A percentile compares a stretch with the other conserved stretches of the same genome.
phyloP scores from a whole-genome alignment of 2,113 vertebrate species.

The Guaruba guarouba region DNA sequence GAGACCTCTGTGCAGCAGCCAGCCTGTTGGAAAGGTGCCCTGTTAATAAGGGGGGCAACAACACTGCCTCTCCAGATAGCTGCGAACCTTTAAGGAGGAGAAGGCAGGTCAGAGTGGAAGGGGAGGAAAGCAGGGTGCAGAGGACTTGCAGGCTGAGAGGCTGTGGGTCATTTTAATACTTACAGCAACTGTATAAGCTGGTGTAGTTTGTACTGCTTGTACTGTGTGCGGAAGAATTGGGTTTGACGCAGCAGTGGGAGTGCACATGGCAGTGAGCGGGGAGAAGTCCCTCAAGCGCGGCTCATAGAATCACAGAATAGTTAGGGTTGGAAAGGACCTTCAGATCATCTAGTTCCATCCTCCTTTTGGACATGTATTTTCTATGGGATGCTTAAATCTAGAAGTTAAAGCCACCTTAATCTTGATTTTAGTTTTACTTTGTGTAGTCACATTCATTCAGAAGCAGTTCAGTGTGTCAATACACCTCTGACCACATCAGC shows the following conservation, averaged over 20 bases:
- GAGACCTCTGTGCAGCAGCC: background rate
- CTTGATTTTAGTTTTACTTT: background rate
- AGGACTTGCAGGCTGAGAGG: background rate
- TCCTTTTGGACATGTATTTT: background rate
- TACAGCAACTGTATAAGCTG: fast-evolving
- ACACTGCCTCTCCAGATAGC: fast-evolving
- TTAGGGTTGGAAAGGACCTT: too few species aligned
- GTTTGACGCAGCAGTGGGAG: fast-evolving
- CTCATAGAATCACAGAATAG: background rate
- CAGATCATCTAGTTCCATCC: background rate
- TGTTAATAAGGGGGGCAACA: fast-evolving
- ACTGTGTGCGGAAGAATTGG: fast-evolving
- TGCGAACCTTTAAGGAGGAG: background rate
- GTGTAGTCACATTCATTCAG: background rate
- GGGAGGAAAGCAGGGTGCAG: background rate
- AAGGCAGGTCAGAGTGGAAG: background rate
- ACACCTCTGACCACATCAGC: background rate
- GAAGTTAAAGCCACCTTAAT: fast-evolving
- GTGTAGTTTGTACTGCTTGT: background rate
- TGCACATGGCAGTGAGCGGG: fast-evolving
- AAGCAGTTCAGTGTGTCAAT: background rate
- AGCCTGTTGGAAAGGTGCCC: background rate
- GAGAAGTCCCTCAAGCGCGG: background rate
- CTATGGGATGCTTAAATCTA: background rate
- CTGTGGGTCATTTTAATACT: background rate